Conservation (phyloP, 1,140 invertebrate species). For the Temnothorax curvispinosus region DNA sequence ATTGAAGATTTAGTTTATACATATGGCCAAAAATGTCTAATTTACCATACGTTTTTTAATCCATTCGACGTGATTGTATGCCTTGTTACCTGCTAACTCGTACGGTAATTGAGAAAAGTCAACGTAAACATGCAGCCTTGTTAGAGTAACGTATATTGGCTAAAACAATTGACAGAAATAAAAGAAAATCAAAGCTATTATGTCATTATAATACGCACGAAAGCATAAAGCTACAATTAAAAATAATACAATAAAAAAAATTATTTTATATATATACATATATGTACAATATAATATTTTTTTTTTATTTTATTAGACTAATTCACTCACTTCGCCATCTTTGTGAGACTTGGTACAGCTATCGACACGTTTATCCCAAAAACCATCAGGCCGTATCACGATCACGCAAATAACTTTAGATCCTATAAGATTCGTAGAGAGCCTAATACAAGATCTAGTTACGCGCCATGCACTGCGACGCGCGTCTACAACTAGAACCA, state of each 20-base stretch:
- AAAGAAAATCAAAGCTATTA: constrained; percentile 7
- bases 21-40: constrained; percentile 22
- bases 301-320: not conserved
- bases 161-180: constrained; percentile 80
- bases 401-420: constrained; percentile 86
- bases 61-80: constrained; percentile 93
- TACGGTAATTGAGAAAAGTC: constrained; percentile 91
- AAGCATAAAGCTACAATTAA: not conserved
- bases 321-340: constrained; percentile 87
- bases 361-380: constrained; percentile 91
- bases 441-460: constrained; percentile 87
- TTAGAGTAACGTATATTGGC: constrained; percentile 88
- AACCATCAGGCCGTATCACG: constrained; percentile 89
- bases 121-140: constrained; percentile 90
- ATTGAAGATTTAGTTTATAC: not conserved
- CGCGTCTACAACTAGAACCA: constrained; percentile 89
- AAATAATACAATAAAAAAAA: too few relatives aligned
- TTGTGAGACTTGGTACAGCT: constrained; percentile 89
- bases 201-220: not conserved
- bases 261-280: too few relatives aligned
- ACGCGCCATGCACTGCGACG: constrained; percentile 88
- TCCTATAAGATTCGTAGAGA: constrained; percentile 86
- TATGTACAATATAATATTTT: too few relatives aligned
- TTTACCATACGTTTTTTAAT: constrained; percentile 90
- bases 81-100: constrained; percentile 92